Evolutionary conservation across 1,140 invertebrate species (phyloP), one percentile per base, ranked within the genome.

Genomic region (Carposina sasakii): DNA sequence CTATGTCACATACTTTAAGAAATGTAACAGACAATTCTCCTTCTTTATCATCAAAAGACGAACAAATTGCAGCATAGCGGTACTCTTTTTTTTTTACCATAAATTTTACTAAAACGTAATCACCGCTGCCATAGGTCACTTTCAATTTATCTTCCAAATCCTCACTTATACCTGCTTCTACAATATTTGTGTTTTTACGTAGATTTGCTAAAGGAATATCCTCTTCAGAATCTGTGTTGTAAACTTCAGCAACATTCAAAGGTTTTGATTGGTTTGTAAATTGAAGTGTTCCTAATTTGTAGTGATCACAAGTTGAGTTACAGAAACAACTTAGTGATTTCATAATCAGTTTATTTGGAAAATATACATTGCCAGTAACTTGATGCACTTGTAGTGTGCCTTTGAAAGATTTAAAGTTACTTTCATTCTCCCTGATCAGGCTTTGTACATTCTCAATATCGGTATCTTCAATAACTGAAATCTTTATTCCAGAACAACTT

Each of bases 401-500:
- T 36, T 46, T 46, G 24, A 46, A 46, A 13, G 30, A 10, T 46
- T 46, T 34, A 8, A 23, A 22, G 12, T 49, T 33, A 15, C 44
- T n/a, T 31, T 51, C 48, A 43, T 51, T 9, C 12, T 51, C 48
- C 31, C 37, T 43, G 28, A 43, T 51, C 33, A 43, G 34, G 24
- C 28, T 44, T 13, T 39, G 34, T 1, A 43, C 48, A 36, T 1
- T 43, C n/a, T 51, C 30, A 19, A 51, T 51, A 19, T 51, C 31
- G 19, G 20, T 21, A 51, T 51, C 40, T 51, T 51, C 48, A 21
- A 51, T 51, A 37, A 51, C 16, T 26, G 40, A 51, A 43, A 51
- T 26, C 31, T 51, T 10, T 49, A 49, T 41, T 17, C 20, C 20
- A 10, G 47, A 39, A 33, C 47, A 49, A 15, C 16, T 49, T 51